Evolutionary conservation across 2,888 invertebrate genomes (phyloP).

Genomic region (Sphaerophoria taeniata): DNA sequence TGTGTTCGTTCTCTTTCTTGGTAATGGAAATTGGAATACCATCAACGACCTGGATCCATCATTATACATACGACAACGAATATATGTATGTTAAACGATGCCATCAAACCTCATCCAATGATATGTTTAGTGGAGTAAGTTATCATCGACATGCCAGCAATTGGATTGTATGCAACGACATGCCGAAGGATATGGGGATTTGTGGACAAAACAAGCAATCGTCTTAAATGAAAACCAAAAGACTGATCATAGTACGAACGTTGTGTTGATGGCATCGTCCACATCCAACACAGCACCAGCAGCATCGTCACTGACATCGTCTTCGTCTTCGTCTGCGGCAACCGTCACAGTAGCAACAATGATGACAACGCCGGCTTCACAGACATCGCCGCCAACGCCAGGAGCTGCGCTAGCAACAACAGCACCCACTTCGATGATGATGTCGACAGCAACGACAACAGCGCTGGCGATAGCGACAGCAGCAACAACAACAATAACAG

Average conservation of each 20-base stretch:
- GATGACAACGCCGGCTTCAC: slow-evolving; percentile 35
- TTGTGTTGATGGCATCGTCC: slow-evolving; percentile 62
- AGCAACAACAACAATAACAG: slow-evolving; percentile 61
- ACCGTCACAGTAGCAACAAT: slow-evolving; percentile 26
- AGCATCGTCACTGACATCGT: slow-evolving; percentile 41
- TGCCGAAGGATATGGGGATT: slow-evolving; percentile 82
- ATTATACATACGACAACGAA: slow-evolving; percentile 49
- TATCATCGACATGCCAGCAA: slow-evolving; percentile 82
- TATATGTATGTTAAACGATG: too few species aligned
- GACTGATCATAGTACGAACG: slow-evolving; percentile 68
- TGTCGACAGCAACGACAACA: too few species aligned
- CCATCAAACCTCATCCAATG: slow-evolving; percentile 50
- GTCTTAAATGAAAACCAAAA: slow-evolving; percentile 81
- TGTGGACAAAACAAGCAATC: slow-evolving; percentile 82
- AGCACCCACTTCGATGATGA: too few species aligned
- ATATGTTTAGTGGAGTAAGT: slow-evolving; percentile 80
- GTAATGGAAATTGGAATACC: slow-evolving; percentile 72
- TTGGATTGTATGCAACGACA: slow-evolving; percentile 83
- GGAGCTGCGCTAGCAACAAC: slow-evolving; percentile 48
- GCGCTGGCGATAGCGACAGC: slow-evolving; percentile 56
- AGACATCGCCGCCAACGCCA: slow-evolving; percentile 57
- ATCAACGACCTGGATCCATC: slow-evolving; percentile 55
- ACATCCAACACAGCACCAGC: slow-evolving; percentile 54
- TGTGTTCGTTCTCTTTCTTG: slow-evolving; percentile 66
- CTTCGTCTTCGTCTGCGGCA: slow-evolving; percentile 16